Conservation (phyloP, 2,888 invertebrate species). For the Antitype chi region DNA sequence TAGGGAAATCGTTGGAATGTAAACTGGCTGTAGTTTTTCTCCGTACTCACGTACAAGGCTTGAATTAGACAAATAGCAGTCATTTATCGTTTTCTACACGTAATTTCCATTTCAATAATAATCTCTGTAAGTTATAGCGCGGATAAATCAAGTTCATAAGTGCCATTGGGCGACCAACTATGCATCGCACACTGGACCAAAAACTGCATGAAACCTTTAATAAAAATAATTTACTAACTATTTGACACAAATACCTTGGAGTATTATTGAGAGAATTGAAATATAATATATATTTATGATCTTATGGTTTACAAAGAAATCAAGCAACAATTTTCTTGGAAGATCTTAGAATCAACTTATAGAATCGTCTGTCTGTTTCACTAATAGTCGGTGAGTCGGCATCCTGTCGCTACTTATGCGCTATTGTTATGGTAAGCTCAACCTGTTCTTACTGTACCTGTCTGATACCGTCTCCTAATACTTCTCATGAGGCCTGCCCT, state of each 20-base stretch:
- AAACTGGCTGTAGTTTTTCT: slow-evolving; percentile 54
- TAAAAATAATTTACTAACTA: slow-evolving; percentile 22
- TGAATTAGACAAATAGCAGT: slow-evolving; percentile 71
- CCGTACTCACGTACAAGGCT: slow-evolving; percentile 52
- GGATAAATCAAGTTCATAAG: slow-evolving; percentile 74
- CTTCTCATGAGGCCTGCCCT: slow-evolving; percentile 37
- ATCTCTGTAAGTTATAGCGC: slow-evolving; percentile 75
- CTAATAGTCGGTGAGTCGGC: slow-evolving; percentile 32
- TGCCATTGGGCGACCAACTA: slow-evolving; percentile 44
- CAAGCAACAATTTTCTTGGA: slow-evolving; percentile 10
- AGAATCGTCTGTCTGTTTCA: slow-evolving; percentile 21
- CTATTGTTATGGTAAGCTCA: slow-evolving; percentile 53
- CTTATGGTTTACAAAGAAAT: neutral
- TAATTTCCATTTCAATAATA: slow-evolving; percentile 78
- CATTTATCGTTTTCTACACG: slow-evolving; percentile 76
- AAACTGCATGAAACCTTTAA: slow-evolving; percentile 39
- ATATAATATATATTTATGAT: neutral
- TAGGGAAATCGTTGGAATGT: slow-evolving; percentile 48
- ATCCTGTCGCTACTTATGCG: slow-evolving; percentile 39
- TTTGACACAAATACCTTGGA: slow-evolving; percentile 11
- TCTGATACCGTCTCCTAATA: slow-evolving; percentile 53
- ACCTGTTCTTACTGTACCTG: slow-evolving; percentile 51
- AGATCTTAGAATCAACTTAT: neutral
- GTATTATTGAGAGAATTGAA: slow-evolving; percentile 12
- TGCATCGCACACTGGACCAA: slow-evolving; percentile 26